phyloP scores from a whole-genome alignment of 1,140 invertebrate genomes.

The Zophobas morio region DNA sequence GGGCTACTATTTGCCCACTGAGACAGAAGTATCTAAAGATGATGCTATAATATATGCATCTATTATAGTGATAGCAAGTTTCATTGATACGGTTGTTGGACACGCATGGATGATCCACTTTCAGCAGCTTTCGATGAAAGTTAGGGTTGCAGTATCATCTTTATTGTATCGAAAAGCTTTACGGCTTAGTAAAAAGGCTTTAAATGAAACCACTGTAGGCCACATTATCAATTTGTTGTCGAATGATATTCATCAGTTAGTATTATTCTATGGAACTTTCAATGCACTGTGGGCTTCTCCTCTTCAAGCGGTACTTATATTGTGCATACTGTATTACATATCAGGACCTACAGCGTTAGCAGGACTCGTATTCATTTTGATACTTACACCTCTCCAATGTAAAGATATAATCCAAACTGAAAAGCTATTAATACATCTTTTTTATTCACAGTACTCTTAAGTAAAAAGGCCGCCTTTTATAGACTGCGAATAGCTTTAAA shows the following conservation, averaged over 20 bases:
- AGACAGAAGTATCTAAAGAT: conserved; percentile 53
- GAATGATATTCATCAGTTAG: conserved; percentile 85
- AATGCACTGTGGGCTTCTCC: conserved; percentile 83
- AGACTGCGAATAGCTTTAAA: conserved; percentile 76
- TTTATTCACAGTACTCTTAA: conserved; percentile 74
- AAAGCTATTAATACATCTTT: conserved; percentile 64
- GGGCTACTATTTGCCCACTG: conserved; percentile 63
- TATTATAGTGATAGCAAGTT: conserved; percentile 78
- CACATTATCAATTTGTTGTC: conserved; percentile 91
- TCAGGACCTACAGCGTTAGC: conserved; percentile 82
- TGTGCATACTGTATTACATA: conserved; percentile 82
- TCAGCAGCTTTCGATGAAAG: conserved; percentile 85
- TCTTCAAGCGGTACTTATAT: conserved; percentile 80
- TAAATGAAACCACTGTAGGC: conserved; percentile 83
- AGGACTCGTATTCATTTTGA: conserved; percentile 83
- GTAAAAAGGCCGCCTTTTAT: conserved; percentile 77
- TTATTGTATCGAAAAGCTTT: conserved; percentile 88
- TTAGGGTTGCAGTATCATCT: conserved; percentile 83
- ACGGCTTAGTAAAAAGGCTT: conserved; percentile 79
- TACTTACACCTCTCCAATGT: conserved; percentile 90
- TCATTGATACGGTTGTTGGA: conserved; percentile 78
- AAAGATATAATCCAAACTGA: conserved; percentile 62
- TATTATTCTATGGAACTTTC: conserved; percentile 76
- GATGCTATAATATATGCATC: conserved; percentile 77
- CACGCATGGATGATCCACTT: conserved; percentile 86